These are phyloP conservation scores for Tragelaphus imberbis DNA, from an alignment of 2,113 vertebrate species.

Conservation along the genomic window DNA sequence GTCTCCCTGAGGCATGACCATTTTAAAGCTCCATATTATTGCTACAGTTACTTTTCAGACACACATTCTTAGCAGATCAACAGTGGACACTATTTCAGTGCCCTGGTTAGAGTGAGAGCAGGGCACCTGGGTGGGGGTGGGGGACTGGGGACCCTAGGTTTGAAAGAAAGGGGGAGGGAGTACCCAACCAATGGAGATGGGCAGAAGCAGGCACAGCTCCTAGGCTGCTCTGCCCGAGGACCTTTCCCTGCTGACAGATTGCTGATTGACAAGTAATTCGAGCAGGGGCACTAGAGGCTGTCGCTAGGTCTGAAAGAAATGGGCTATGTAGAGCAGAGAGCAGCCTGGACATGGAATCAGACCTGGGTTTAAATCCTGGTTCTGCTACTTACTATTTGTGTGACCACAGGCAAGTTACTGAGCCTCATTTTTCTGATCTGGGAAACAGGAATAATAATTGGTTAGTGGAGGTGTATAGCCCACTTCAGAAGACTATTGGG, in stretches of 20 bases:
- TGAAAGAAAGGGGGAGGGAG: neutral
- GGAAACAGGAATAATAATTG: constrained; percentile 20
- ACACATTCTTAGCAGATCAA: neutral
- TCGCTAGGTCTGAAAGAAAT: neutral
- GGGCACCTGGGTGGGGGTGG: neutral
- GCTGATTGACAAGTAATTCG: neutral
- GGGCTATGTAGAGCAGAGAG: neutral
- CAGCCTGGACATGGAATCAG: neutral
- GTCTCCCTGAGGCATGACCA: neutral
- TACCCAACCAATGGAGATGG: neutral
- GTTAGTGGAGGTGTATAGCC: neutral
- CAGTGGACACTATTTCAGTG: neutral
- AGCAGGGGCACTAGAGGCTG: neutral
- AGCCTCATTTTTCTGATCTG: constrained; percentile 24
- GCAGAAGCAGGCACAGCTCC: neutral
- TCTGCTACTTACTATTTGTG: neutral
- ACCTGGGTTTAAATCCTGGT: neutral
- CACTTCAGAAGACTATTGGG: neutral
- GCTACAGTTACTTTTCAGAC: neutral
- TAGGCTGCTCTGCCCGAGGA: neutral
- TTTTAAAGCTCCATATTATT: neutral
- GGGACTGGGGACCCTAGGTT: neutral
- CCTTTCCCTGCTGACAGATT: neutral
- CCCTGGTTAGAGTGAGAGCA: neutral
- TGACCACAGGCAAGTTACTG: neutral